phyloP scores from a whole-genome alignment of 2,888 invertebrate genomes.

The Drosophila koepferae region DNA sequence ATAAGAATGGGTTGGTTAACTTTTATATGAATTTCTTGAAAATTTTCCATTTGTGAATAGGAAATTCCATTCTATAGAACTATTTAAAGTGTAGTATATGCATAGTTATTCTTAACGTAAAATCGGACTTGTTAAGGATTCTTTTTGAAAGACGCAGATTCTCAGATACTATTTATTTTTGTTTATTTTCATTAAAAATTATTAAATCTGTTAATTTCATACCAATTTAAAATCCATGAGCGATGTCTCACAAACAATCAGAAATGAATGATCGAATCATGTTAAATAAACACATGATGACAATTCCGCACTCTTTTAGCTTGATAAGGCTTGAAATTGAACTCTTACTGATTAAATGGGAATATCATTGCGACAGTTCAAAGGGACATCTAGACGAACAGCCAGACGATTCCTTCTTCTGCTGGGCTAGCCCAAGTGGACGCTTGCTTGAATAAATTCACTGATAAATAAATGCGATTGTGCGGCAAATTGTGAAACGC shows the following conservation, averaged over 20 bases:
- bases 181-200: neutral
- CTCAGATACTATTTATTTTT: neutral
- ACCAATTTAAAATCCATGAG: neutral
- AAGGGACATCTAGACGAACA: conserved; percentile 33
- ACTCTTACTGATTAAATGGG: conserved; percentile 73
- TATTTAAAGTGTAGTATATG: too few species aligned
- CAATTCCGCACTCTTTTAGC: conserved; percentile 45
- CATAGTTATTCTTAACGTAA: too few species aligned
- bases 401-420: conserved; percentile 56
- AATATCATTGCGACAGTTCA: conserved; percentile 69
- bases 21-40: too few species aligned
- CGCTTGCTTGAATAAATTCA: conserved; percentile 54
- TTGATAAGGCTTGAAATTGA: conserved; percentile 67
- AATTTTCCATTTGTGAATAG: neutral
- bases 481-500: conserved; percentile 78
- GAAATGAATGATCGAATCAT: conserved; percentile 20
- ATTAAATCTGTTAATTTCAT: neutral
- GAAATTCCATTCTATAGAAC: too few species aligned
- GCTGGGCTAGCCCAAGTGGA: conserved; percentile 34
- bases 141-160: neutral
- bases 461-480: conserved; percentile 80
- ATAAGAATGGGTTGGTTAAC: too few species aligned
- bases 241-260: neutral
- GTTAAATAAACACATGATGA: conserved; percentile 57
- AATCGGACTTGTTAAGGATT: neutral